Evolutionary conservation across 2,113 vertebrate species (phyloP).

Genomic region (Mustela nigripes): DNA sequence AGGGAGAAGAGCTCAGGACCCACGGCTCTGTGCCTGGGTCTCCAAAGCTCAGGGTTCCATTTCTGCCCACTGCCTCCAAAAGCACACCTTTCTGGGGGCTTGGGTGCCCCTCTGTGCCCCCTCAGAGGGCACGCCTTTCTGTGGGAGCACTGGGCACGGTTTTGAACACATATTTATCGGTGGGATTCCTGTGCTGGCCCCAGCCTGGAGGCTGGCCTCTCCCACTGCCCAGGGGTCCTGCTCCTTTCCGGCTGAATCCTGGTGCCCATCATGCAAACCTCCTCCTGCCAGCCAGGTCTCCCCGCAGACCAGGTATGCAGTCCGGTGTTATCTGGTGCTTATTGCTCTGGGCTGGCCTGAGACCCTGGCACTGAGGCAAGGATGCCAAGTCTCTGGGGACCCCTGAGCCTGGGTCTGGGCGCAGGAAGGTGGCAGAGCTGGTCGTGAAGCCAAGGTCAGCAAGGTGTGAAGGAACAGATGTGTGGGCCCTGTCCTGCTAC

Average conservation of each 20-base stretch:
- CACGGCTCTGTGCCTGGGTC: fast-evolving
- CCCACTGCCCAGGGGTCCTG: neutral
- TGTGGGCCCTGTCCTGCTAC: neutral
- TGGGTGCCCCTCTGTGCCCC: neutral
- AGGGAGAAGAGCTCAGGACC: neutral
- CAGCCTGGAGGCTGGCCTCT: neutral
- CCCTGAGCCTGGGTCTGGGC: fast-evolving
- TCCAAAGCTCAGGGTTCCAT: neutral
- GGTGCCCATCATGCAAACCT: neutral
- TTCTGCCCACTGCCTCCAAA: neutral
- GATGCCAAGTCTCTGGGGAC: neutral
- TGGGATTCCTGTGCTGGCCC: neutral
- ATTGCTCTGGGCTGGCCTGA: neutral
- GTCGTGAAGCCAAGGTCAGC: neutral
- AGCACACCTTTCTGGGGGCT: neutral
- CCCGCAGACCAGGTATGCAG: too few species aligned
- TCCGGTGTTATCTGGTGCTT: neutral
- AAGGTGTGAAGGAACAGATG: neutral
- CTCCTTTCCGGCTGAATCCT: neutral
- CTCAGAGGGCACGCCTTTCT: too few species aligned
- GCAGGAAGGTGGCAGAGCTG: neutral
- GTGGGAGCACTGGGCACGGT: neutral
- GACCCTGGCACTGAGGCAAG: neutral
- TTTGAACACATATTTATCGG: neutral
- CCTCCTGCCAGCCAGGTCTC: neutral